Conservation (phyloP, 2,888 invertebrate species). For the Amphipoea lucens region DNA sequence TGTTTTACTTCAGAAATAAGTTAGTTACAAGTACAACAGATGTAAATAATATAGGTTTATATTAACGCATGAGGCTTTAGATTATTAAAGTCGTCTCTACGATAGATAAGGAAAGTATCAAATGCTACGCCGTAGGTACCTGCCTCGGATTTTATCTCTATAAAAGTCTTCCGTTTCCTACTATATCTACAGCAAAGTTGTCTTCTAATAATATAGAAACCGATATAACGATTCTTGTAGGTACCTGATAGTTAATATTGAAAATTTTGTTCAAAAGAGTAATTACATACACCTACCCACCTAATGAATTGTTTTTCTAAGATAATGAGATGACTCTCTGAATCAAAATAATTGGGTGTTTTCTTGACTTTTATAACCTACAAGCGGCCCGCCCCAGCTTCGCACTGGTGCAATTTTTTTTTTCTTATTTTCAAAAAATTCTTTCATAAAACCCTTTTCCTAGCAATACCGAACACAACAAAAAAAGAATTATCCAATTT, state of each 20-base stretch:
- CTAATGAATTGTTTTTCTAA: slow-evolving; percentile 6
- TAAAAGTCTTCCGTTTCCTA: slow-evolving; percentile 81
- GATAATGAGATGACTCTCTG: neutral
- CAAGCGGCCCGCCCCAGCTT: too few species aligned
- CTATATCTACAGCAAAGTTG: slow-evolving; percentile 72
- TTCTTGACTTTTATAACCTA: neutral
- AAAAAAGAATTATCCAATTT: too few species aligned
- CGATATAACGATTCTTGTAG: slow-evolving; percentile 27
- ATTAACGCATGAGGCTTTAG: slow-evolving; percentile 52
- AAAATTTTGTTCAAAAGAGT: slow-evolving; percentile 1
- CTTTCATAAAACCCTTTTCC: too few species aligned
- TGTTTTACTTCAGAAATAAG: slow-evolving; percentile 22
- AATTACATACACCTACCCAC: neutral
- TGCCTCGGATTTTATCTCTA: slow-evolving; percentile 81
- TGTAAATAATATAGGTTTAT: slow-evolving; percentile 41
- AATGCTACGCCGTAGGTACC: slow-evolving; percentile 69
- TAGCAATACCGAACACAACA: too few species aligned
- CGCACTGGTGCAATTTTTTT: too few species aligned
- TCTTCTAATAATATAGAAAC: slow-evolving; percentile 69
- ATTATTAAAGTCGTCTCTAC: slow-evolving; percentile 67
- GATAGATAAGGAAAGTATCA: slow-evolving; percentile 61
- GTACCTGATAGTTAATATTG: neutral
- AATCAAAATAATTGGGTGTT: neutral
- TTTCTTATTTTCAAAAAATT: too few species aligned
- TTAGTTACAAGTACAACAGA: slow-evolving; percentile 16